Conservation (phyloP, 2,888 invertebrate genomes). For the Zeuzera pyrina region DNA sequence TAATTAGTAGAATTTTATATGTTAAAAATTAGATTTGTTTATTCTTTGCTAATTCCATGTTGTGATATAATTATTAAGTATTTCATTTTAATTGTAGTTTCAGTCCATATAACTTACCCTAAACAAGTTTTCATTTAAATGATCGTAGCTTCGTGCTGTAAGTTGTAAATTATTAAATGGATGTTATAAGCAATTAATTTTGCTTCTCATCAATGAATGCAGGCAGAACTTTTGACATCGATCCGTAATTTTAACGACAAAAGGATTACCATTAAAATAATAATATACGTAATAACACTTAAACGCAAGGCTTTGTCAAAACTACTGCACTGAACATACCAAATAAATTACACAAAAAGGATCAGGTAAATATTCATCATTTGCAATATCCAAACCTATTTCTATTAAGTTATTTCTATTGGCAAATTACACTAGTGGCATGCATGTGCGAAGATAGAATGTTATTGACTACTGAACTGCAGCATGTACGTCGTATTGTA, state of each 20-base stretch:
- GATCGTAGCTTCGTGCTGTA: constrained; percentile 35
- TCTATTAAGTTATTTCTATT: too few relatives aligned
- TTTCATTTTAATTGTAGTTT: constrained; percentile 40
- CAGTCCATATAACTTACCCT: constrained; percentile 25
- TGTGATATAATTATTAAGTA: constrained; percentile 26
- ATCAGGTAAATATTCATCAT: constrained; percentile 20
- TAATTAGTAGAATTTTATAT: constrained; percentile 36
- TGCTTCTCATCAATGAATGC: constrained; percentile 36
- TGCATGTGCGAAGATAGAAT: too few relatives aligned
- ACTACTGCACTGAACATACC: constrained; percentile 18
- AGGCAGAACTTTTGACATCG: constrained; percentile 30
- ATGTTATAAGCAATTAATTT: constrained; percentile 28
- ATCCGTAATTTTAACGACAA: constrained; percentile 11
- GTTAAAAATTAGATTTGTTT: constrained; percentile 13
- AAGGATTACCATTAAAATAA: constrained; percentile 12
- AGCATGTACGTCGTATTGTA: too few relatives aligned
- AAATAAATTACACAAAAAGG: constrained; percentile 18
- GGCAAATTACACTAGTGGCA: too few relatives aligned
- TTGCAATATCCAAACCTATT: constrained; percentile 5
- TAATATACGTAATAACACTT: too few relatives aligned
- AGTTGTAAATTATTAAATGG: constrained; percentile 22
- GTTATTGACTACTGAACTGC: too few relatives aligned
- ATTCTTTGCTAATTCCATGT: constrained; percentile 11
- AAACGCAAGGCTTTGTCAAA: constrained; percentile 18
- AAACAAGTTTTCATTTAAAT: constrained; percentile 24